Evolutionary conservation across 2,888 invertebrate species (phyloP).

Genomic region (Drosophila kanekoi): DNA sequence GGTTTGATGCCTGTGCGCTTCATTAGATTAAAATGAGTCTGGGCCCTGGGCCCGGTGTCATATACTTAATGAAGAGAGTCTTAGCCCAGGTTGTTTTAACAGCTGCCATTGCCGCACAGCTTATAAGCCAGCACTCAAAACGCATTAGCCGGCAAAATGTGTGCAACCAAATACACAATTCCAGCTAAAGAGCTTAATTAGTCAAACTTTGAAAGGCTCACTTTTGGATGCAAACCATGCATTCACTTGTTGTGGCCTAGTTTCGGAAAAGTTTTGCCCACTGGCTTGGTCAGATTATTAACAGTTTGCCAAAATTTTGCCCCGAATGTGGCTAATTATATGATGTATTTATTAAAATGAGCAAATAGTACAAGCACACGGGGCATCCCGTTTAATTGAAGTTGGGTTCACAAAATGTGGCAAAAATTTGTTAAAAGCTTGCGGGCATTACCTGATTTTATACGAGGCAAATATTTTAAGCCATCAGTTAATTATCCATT

Average conservation of each 20-base stretch:
- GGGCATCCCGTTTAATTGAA: too few species aligned
- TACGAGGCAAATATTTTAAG: too few species aligned
- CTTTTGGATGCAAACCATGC: not conserved
- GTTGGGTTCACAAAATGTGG: too few species aligned
- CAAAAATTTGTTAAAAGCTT: too few species aligned
- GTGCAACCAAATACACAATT: not conserved
- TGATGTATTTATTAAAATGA: too few species aligned
- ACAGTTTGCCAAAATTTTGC: not conserved
- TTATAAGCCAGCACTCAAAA: constrained; percentile 2
- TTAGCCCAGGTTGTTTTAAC: not conserved
- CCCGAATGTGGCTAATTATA: not conserved
- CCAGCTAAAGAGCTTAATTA: not conserved
- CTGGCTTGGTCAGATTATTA: not conserved
- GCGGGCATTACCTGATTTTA: too few species aligned
- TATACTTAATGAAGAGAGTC: constrained; percentile 26
- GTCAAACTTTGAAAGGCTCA: not conserved
- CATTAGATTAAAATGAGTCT: constrained; percentile 38
- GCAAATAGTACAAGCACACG: too few species aligned
- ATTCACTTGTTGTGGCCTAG: not conserved
- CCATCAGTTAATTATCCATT: too few species aligned
- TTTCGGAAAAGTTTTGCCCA: not conserved
- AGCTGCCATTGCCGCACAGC: not conserved
- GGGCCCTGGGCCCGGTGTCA: constrained; percentile 1
- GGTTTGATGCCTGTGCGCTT: constrained; percentile 47
- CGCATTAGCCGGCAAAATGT: constrained; percentile 5